These are phyloP conservation scores for Vireo altiloquus DNA, from an alignment of 2,113 vertebrate species.

Conservation along the genomic window DNA sequence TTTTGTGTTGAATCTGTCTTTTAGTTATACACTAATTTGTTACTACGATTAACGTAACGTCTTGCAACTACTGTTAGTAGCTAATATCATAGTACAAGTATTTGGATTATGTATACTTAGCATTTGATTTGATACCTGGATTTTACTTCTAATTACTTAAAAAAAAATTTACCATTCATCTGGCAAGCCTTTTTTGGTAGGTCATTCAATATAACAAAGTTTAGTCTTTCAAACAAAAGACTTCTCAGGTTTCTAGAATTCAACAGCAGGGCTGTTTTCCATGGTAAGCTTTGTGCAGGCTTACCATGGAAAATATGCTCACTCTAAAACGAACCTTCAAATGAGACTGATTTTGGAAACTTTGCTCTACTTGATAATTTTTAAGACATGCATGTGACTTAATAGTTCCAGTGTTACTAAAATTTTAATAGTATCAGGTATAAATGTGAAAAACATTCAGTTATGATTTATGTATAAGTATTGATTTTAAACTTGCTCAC, in stretches of 20 bases:
- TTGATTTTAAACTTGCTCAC: not conserved
- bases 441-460: not conserved
- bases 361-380: not conserved
- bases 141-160: not conserved
- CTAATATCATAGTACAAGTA: not conserved
- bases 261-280: not conserved
- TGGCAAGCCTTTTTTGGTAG: not conserved
- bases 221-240: not conserved
- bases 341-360: not conserved
- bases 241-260: not conserved
- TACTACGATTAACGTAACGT: not conserved
- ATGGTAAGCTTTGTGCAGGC: not conserved
- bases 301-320: not conserved
- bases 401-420: not conserved
- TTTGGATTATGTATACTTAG: not conserved
- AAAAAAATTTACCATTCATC: not conserved
- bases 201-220: not conserved
- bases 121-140: not conserved
- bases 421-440: not conserved
- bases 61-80: not conserved
- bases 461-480: not conserved
- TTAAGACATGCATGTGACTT: not conserved
- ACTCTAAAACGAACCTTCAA: not conserved
- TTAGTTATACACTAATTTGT: not conserved
- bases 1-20: not conserved